Evolutionary conservation across 2,888 invertebrate genomes (phyloP).

Genomic region (Melinopterus prodromus): DNA sequence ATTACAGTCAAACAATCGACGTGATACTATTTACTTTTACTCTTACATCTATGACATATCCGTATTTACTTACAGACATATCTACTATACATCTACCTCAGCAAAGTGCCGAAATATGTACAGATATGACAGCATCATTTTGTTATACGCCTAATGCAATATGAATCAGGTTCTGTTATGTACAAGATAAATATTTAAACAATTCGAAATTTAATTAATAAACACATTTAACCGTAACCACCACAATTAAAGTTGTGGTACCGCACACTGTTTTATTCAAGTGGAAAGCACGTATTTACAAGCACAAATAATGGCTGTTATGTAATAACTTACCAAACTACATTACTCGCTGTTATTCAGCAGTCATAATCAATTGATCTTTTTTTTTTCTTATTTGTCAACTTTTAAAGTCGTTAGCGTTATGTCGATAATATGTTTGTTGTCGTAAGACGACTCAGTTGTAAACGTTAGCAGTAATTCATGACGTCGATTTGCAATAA

Average conservation of each 20-base stretch:
- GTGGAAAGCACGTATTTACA: not conserved
- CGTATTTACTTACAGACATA: no score
- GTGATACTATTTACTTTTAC: no score
- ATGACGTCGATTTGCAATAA: no score
- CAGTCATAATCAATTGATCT: not conserved
- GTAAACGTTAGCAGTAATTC: not conserved
- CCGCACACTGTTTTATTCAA: not conserved
- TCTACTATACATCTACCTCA: no score
- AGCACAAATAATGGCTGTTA: not conserved
- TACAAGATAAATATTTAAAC: not conserved
- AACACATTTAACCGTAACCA: not conserved
- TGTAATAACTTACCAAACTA: not conserved
- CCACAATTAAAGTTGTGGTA: not conserved
- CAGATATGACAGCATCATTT: no score
- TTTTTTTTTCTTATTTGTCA: not conserved
- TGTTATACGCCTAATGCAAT: no score
- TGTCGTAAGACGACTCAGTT: not conserved
- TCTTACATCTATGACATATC: no score
- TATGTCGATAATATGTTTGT: not conserved
- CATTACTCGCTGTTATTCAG: not conserved
- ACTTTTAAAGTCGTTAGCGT: not conserved
- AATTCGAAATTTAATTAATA: not conserved
- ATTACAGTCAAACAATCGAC: no score
- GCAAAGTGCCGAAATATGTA: no score
- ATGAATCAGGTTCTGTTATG: no score